Evolutionary conservation across 2,113 vertebrate genomes (phyloP).

Genomic region (Python bivittatus): DNA sequence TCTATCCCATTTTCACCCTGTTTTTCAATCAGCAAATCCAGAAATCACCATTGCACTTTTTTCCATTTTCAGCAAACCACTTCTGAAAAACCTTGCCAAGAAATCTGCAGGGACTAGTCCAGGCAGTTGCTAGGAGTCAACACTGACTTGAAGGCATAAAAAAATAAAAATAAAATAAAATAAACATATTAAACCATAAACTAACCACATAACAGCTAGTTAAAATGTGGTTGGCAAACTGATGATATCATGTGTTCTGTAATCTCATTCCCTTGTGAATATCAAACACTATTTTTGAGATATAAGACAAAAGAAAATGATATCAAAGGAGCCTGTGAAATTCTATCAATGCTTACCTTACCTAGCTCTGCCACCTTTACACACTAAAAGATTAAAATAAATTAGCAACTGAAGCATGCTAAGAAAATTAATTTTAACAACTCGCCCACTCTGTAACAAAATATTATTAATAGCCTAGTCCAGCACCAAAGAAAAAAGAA

Average conservation of each 20-base stretch:
- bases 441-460: background rate
- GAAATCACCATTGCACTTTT: background rate
- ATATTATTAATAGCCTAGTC: conserved; percentile 17
- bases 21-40: background rate
- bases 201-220: background rate
- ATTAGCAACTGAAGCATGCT: background rate
- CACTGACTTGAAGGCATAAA: background rate
- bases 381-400: background rate
- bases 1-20: background rate
- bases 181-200: background rate
- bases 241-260: background rate
- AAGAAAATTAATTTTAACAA: conserved; percentile 3
- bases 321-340: background rate
- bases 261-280: background rate
- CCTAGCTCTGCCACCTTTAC: background rate
- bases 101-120: background rate
- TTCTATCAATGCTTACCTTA: background rate
- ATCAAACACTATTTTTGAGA: background rate
- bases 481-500: too few species aligned
- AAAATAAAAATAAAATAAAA: background rate
- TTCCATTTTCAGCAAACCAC: background rate
- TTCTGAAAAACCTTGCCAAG: background rate
- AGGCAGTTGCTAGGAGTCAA: background rate
- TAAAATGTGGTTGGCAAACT: background rate
- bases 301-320: background rate